Evolutionary conservation across 2,113 vertebrate genomes (phyloP).

Genomic region (Salminus brasiliensis): DNA sequence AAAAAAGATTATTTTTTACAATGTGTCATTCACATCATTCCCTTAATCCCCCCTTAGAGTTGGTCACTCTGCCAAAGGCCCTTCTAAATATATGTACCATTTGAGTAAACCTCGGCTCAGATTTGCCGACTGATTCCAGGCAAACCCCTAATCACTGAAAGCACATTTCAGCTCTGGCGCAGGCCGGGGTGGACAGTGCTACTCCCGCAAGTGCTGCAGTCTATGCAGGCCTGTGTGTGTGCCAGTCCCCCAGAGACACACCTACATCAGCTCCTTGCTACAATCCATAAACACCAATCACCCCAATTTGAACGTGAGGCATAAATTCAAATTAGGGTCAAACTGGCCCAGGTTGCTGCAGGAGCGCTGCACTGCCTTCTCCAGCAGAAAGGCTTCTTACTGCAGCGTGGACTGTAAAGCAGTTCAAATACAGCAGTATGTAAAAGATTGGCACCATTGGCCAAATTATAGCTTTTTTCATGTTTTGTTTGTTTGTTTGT

Average conservation of each 20-base stretch:
- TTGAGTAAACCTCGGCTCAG: conserved; percentile 11
- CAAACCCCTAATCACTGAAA: conserved; percentile 31
- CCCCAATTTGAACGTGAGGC: neutral
- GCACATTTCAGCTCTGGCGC: neutral
- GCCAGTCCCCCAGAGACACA: conserved; percentile 22
- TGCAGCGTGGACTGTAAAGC: too few relatives aligned
- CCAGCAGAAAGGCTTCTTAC: too few relatives aligned
- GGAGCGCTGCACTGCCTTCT: too few relatives aligned
- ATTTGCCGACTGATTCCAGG: neutral
- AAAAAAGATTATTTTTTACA: neutral
- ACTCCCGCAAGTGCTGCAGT: neutral
- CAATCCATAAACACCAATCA: conserved; percentile 16
- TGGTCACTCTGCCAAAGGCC: neutral
- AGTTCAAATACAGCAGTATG: too few relatives aligned
- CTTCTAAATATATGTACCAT: conserved; percentile 17
- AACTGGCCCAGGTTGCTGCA: neutral
- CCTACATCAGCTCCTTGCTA: conserved; percentile 13
- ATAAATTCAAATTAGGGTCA: neutral
- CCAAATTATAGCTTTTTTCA: too few relatives aligned
- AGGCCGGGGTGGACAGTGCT: neutral
- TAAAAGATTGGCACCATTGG: too few relatives aligned
- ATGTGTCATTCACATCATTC: conserved; percentile 15
- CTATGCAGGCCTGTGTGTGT: conserved; percentile 7
- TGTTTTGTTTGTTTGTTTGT: too few relatives aligned
- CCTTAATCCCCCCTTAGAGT: conserved; percentile 14